Evolutionary conservation across 2,888 invertebrate species (phyloP), one percentile per base, ranked within the genome.

Genomic region (Plebejus argus): DNA sequence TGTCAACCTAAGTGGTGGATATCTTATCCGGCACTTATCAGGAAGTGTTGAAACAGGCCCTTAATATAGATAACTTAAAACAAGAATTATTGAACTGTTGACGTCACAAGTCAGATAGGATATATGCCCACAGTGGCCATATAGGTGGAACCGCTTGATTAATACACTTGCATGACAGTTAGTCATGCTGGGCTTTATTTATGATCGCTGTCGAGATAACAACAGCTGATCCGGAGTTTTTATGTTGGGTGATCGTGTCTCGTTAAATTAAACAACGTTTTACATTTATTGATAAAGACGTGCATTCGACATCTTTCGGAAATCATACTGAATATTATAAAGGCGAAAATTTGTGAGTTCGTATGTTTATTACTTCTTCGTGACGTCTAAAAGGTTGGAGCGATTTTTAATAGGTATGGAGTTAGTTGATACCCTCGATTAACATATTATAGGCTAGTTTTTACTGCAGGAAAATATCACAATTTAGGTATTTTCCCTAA

Each of bases 131-230:
- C 53, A 53, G 53, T 53, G 18, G 53, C 53, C 53, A 53, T 53
- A 49, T 15, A 49, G 49, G 53, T 53, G 18, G 53, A 18, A 53
- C 53, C 53, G 53, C 53, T 53, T 53, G 18, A 53, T 45, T 45
- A 45, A 45, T 53, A 53, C 53, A 53, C 18, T 53, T 20, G 28
- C 18, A n/a, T n/a, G n/a, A 66, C 66, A 66, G 66, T 66, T 66
- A 66, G 66, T 66, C 66, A 66, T 33, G 66, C 66, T 66, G 66
- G 66, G 66, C 28, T 66, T 33, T 66, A 66, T 66, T 66, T 66
- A 66, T 66, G 28, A 66, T 66, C 66, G 66, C 66, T 28, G 66
- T 66, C 66, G 15, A 66, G 66, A 66, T 66, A 66, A 28, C 66
- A 66, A 66, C 66, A 66, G 28, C 66, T 66, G 66, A 66, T 66